Base-by-base conservation (phyloP, 2,888 invertebrate genomes). In the Lasioglossum morio region DNA sequence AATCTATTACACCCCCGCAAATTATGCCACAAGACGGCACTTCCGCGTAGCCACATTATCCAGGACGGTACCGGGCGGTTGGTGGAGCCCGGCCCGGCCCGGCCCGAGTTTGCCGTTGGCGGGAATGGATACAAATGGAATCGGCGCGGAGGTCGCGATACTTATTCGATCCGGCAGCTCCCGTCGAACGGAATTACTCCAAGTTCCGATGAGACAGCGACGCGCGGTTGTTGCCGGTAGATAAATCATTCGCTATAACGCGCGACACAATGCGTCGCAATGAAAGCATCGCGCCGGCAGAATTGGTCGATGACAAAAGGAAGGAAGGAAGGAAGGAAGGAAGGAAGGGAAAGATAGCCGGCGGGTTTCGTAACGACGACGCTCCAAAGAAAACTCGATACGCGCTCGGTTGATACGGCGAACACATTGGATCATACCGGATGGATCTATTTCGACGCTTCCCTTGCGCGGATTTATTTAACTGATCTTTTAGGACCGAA, bases 201-300 rank as follows among this genome's bases (percentile, higher is more conserved):
- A 91, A 88, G 81, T 90, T 87, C 85, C 87, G 73, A 79, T 76
- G 86, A 79, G 83, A 80, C 85, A 84, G 84, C 63, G 48, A 72
- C 72, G 81, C 40, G 40, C 83, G 80, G 87, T 85, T 75, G 84
- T 72, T 78, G 87, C 79, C 57, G 76, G 60, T 48, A 89, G 88
- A 91, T 93, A 90, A 92, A 92, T 93, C 92, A 91, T 92, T 92
- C 87, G 89, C 89, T 85, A 86, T 85, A 85, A 87, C 78, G 63
- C 79, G 83, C 34, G 37, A 63, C 73, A 83, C 85, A 83, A 82
- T 82, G 91, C 70, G 77, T 82, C 84, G 78, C 87, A 89, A 91
- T 82, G 89, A 84, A 83, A 88, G 82, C 80, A 34, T 37, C 34
- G 53, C 60, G 72, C 72, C 48, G 34, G 46, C 76, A 53, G 86